Percentiles rank a stretch among this genome's conserved stretches.
Evolutionary conservation across 1,140 invertebrate genomes (phyloP).

Genomic region (Orchesella cincta): DNA sequence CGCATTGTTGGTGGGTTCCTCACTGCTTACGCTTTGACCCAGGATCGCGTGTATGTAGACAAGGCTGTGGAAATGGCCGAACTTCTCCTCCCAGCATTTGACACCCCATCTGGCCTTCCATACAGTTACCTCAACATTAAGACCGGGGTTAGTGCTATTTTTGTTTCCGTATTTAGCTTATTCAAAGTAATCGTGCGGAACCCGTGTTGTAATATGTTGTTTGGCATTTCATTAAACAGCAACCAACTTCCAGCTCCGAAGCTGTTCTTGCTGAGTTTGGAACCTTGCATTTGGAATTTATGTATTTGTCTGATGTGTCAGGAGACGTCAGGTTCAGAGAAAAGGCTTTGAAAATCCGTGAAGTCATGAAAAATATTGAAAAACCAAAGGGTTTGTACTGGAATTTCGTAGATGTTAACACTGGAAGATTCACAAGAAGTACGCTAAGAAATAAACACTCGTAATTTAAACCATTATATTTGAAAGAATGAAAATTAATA

Average conservation of each 20-base stretch:
- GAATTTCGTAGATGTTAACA: conserved; percentile 67
- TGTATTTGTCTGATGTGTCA: conserved; percentile 64
- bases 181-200: too few relatives aligned
- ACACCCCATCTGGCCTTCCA: conserved; percentile 89
- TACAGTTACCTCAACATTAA: conserved; percentile 65
- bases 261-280: conserved; percentile 61
- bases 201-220: neutral
- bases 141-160: conserved; percentile 60
- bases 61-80: conserved; percentile 75
- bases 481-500: neutral
- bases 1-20: conserved; percentile 72
- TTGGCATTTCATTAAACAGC: conserved; percentile 10
- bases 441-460: too few relatives aligned
- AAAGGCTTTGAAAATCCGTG: conserved; percentile 59
- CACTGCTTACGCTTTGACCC: conserved; percentile 60
- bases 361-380: conserved; percentile 57
- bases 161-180: too few relatives aligned
- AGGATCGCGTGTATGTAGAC: conserved; percentile 56
- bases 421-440: conserved; percentile 66
- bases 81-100: conserved; percentile 92
- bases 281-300: conserved; percentile 67
- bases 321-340: conserved; percentile 62
- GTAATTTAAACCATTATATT: too few relatives aligned
- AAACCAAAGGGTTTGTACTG: conserved; percentile 67
- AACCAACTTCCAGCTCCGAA: conserved; percentile 6